phyloP scores from a whole-genome alignment of 92 coral and sea anemone genomes.

The Porites cylindrica region DNA sequence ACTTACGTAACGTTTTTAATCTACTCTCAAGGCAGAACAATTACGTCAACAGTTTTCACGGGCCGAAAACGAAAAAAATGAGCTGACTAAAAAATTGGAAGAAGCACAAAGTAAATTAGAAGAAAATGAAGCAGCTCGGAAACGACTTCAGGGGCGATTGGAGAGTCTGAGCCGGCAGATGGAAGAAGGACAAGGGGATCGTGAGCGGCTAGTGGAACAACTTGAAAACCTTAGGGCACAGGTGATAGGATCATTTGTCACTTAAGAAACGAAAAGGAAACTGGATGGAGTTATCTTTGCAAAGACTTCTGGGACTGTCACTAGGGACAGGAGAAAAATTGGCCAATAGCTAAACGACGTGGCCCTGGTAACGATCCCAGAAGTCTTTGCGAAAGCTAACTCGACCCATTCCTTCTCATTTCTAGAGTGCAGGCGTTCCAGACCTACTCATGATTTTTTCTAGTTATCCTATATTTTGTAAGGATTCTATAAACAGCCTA shows the following conservation, averaged over 20 bases:
- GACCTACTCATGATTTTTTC: no score
- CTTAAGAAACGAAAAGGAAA: no score
- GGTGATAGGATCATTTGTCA: slow-evolving; percentile 50
- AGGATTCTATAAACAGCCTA: no score
- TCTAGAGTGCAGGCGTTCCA: no score
- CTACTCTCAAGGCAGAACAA: slow-evolving; percentile 75
- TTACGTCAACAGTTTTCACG: slow-evolving; percentile 74
- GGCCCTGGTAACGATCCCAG: no score
- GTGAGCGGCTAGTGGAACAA: slow-evolving; percentile 86
- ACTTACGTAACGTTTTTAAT: background rate
- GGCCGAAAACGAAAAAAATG: slow-evolving; percentile 77
- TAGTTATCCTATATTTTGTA: no score
- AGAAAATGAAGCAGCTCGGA: slow-evolving; percentile 77
- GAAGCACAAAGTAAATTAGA: slow-evolving; percentile 78
- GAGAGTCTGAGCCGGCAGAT: slow-evolving; percentile 83
- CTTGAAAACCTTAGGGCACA: slow-evolving; percentile 89
- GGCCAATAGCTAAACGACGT: no score
- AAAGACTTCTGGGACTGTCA: no score
- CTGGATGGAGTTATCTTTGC: no score
- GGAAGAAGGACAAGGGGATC: slow-evolving; percentile 89
- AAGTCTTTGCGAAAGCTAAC: no score
- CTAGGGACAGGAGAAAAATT: no score
- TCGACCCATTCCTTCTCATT: no score
- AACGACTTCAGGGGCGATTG: slow-evolving; percentile 78
- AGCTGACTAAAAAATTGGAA: slow-evolving; percentile 64